These are phyloP conservation scores for Macrotis lagotis DNA, from an alignment of 2,113 vertebrate species.

Conservation along the genomic window DNA sequence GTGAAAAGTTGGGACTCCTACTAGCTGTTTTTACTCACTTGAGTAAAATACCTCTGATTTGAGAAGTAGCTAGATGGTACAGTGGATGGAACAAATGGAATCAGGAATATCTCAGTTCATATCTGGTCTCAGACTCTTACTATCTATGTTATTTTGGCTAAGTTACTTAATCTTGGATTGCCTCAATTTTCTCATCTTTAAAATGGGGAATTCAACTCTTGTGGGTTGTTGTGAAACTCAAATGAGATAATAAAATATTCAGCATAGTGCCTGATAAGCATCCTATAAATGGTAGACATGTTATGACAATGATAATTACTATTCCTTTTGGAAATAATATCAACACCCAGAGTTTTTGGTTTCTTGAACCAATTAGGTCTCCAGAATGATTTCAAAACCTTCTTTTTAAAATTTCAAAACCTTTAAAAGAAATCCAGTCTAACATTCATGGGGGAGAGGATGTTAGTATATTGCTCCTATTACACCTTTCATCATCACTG, in stretches of 20 bases:
- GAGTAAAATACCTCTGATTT: background rate
- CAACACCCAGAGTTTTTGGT: no score
- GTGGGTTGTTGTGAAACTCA: background rate
- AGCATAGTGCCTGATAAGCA: background rate
- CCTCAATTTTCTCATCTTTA: background rate
- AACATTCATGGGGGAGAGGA: background rate
- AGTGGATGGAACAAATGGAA: background rate
- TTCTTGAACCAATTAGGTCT: background rate
- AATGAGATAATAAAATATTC: background rate
- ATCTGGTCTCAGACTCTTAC: background rate
- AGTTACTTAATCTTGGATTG: background rate
- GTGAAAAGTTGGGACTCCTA: background rate
- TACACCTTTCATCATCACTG: background rate
- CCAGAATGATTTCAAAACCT: background rate
- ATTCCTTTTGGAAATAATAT: background rate
- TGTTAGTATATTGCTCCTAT: background rate
- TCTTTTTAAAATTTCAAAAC: no score
- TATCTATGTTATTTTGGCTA: background rate
- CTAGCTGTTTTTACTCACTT: background rate
- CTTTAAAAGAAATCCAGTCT: background rate
- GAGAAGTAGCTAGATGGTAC: background rate
- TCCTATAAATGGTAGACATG: background rate
- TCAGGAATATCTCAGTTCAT: background rate
- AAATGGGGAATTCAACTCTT: background rate
- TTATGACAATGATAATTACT: background rate